phyloP scores from a whole-genome alignment of 2,888 invertebrate genomes.

The Dolomedes plantarius region DNA sequence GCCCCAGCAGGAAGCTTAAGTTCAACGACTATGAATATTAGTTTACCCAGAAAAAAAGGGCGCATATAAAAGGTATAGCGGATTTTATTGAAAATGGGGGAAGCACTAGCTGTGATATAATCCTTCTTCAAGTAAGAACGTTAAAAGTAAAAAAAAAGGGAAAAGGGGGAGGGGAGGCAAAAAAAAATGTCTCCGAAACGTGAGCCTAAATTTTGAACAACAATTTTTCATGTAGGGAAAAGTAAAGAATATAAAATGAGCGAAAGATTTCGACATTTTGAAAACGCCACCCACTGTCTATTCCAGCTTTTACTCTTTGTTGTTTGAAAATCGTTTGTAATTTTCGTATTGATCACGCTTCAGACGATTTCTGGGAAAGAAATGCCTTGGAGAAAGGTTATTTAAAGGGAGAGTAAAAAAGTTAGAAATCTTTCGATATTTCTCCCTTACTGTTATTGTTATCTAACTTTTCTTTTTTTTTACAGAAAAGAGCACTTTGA shows the following conservation, averaged over 20 bases:
- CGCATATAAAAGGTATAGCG: too few species aligned
- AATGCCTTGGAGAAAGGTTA: neutral
- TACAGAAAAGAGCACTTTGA: too few species aligned
- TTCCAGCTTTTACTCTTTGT: constrained; percentile 22
- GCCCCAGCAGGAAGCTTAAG: too few species aligned
- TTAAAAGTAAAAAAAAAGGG: too few species aligned
- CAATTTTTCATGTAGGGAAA: constrained; percentile 13
- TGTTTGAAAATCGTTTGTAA: constrained; percentile 56
- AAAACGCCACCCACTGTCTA: constrained; percentile 16
- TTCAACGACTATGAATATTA: too few species aligned
- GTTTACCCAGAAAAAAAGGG: too few species aligned
- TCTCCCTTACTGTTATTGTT: neutral
- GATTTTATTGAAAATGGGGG: too few species aligned
- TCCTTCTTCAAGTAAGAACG: too few species aligned
- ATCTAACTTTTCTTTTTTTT: too few species aligned
- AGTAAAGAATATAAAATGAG: constrained; percentile 20
- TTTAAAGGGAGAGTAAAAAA: neutral
- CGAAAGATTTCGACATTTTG: constrained; percentile 28
- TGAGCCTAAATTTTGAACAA: constrained; percentile 24
- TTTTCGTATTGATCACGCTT: constrained; percentile 66
- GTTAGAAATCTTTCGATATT: neutral
- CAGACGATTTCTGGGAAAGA: constrained; percentile 32
- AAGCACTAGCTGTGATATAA: too few species aligned
- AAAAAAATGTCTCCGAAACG: too few species aligned
- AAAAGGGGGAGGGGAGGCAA: too few species aligned